Conservation (phyloP, 2,888 invertebrate genomes). For the Phragmatobia fuliginosa region DNA sequence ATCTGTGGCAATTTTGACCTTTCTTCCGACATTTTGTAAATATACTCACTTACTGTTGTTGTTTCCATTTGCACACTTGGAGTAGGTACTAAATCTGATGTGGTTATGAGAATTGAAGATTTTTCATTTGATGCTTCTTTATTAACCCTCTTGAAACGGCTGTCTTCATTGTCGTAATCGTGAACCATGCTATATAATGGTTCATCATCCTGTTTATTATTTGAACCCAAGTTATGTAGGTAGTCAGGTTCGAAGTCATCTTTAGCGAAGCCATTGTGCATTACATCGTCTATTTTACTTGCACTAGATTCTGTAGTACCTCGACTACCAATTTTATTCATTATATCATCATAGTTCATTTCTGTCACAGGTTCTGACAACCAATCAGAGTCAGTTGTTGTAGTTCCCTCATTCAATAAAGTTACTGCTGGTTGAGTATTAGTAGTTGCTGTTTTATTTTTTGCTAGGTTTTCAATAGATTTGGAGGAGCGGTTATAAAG, state of each 20-base stretch:
- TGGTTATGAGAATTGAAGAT: conserved; percentile 30
- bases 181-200: conserved; percentile 71
- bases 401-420: conserved; percentile 44
- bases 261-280: conserved; percentile 62
- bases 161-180: conserved; percentile 76
- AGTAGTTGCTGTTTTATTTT: conserved; percentile 20
- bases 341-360: conserved; percentile 66
- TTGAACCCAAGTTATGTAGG: conserved; percentile 67
- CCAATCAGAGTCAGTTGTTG: conserved; percentile 75
- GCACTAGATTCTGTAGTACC: conserved; percentile 64
- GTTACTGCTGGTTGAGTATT: conserved; percentile 33
- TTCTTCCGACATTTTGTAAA: conserved; percentile 69
- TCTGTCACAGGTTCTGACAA: conserved; percentile 73
- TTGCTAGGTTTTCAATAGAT: conserved; percentile 61
- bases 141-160: conserved; percentile 73
- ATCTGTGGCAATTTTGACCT: conserved; percentile 32
- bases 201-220: conserved; percentile 63
- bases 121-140: conserved; percentile 40
- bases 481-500: conserved; percentile 76
- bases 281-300: conserved; percentile 68
- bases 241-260: conserved; percentile 81
- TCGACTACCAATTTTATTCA: conserved; percentile 64
- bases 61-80: conserved; percentile 57
- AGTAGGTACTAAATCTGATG: conserved; percentile 7
- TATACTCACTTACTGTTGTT: conserved; percentile 74